Evolutionary conservation across 2,797 vertebrate species (phyloP), one percentile per base, ranked within the genome.

Genomic region (Poeciliopsis turneri): DNA sequence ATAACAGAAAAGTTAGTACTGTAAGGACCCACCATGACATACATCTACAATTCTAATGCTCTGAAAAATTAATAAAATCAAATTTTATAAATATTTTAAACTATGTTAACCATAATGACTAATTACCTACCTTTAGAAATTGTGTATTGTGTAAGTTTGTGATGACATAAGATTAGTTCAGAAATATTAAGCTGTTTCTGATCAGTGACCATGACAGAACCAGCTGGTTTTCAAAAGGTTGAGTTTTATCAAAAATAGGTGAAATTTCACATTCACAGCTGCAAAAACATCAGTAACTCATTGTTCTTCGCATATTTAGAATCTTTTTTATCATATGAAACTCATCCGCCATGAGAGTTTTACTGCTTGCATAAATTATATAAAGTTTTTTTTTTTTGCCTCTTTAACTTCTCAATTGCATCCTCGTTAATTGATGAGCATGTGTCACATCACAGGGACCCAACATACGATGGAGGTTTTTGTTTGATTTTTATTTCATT

Each of bases 1-100:
- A 66, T 66, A 82, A 43, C 61, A 81, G 33, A 82, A 77, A 87
- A 64, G 51, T 70, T 86, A 71, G 12, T 23, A 23, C 39, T 2
- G 6, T n/a, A 69, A 4, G 16, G 39, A 66, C 4, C 11, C 39
- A 69, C 36, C 10, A 41, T 45, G 25, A n/a, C 23, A 69, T 23
- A 68, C 39, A 43, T 43, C 8, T 39, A 23, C 64, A 39, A 39
- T 39, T 66, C 18, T 16, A 64, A 18, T 64, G 1, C 30, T 64
- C 16, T 36, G 30, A 36, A 64, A 33, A 64, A 18, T 36, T 8
- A 16, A 49, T 20, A 72, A 51, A 51, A 51, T 33, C 1, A 18
- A 28, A 61, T 16, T 30, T 16, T 61, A 30, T 33, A 16, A 61
- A 15, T 28, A 61, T 61, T 33, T 30, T 8, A 16, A 61, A 28